Evolutionary conservation across 2,797 vertebrate genomes (phyloP).

Genomic region (Synanceia verrucosa): DNA sequence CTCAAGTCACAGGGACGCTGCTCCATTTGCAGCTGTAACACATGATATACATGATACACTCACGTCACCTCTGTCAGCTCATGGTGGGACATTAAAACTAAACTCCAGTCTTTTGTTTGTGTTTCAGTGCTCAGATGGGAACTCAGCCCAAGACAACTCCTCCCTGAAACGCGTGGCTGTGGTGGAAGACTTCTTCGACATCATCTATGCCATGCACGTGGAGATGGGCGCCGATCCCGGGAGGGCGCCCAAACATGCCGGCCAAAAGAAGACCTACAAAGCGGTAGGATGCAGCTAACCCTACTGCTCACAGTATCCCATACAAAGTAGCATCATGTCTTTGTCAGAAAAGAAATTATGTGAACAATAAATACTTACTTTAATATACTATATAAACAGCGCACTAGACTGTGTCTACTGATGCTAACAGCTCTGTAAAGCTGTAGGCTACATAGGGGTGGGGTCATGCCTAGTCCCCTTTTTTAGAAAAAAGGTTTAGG

Average conservation of each 20-base stretch:
- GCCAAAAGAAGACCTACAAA: slow-evolving; percentile 99
- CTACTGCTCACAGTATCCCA: neutral
- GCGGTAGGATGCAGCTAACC: slow-evolving; percentile 75
- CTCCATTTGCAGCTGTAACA: slow-evolving; percentile 7
- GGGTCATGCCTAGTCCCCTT: no score
- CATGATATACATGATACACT: slow-evolving; percentile 4
- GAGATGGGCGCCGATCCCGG: slow-evolving; percentile 94
- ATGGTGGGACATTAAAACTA: slow-evolving; percentile 20
- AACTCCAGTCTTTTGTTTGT: slow-evolving; percentile 32
- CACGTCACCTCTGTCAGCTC: slow-evolving; percentile 1
- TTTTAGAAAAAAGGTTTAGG: no score
- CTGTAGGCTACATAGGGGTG: no score
- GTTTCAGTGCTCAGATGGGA: slow-evolving; percentile 87
- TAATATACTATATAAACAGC: neutral
- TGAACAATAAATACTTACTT: neutral
- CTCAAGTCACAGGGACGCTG: slow-evolving; percentile 9
- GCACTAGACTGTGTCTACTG: neutral
- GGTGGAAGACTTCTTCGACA: slow-evolving; percentile 99
- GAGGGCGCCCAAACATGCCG: slow-evolving; percentile 94
- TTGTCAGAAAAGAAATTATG: neutral
- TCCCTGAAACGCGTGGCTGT: slow-evolving; percentile 97
- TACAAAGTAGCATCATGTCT: neutral
- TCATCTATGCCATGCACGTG: slow-evolving; percentile 99
- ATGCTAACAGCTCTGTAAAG: neutral
- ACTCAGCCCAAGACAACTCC: slow-evolving; percentile 92